These are phyloP conservation scores for Daktulosphaira vitifoliae DNA, from an alignment of 1,140 invertebrate genomes.

Conservation along the genomic window DNA sequence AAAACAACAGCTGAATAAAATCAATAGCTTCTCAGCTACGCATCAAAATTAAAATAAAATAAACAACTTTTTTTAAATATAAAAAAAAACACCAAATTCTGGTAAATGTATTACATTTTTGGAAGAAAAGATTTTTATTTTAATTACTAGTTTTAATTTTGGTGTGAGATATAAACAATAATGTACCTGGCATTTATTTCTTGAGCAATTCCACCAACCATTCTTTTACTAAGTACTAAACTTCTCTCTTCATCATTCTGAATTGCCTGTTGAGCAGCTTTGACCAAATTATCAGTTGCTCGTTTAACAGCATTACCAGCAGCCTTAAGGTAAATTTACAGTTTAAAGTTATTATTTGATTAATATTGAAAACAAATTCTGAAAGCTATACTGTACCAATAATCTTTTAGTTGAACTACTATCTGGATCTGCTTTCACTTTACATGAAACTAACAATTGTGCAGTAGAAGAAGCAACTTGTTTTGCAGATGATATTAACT, in stretches of 20 bases:
- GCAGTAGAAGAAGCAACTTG: constrained; percentile 96
- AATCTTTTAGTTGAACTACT: constrained; percentile 87
- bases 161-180: no score
- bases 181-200: constrained; percentile 75
- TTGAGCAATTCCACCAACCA: constrained; percentile 89
- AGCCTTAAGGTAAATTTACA: constrained; percentile 47
- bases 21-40: no score
- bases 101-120: constrained; percentile 3
- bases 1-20: no score
- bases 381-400: constrained; percentile 48
- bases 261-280: constrained; percentile 86
- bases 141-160: no score
- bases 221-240: constrained; percentile 77
- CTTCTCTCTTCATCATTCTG: constrained; percentile 83
- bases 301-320: constrained; percentile 96
- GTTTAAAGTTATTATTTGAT: neutral
- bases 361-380: neutral
- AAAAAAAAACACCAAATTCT: no score
- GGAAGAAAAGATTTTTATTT: no score
- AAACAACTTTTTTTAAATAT: neutral
- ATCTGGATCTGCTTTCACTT: constrained; percentile 92
- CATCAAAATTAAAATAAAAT: no score
- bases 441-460: constrained; percentile 93
- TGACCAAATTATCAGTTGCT: constrained; percentile 93
- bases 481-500: constrained; percentile 91